Evolutionary conservation across 2,113 vertebrate genomes (phyloP).

Genomic region (Gavialis gangeticus): DNA sequence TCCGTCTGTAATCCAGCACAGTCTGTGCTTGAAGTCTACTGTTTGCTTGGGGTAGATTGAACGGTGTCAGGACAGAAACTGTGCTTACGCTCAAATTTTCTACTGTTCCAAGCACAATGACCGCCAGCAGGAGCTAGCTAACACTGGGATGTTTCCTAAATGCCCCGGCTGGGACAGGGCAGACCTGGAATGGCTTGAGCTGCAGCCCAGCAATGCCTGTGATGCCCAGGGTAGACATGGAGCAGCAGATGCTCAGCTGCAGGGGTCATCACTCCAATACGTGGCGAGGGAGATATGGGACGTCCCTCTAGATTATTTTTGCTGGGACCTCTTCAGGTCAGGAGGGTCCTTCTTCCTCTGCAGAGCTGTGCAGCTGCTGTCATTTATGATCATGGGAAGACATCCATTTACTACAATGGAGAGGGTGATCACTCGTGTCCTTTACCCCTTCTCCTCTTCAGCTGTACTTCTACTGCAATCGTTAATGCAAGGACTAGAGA

Average conservation of each 20-base stretch:
- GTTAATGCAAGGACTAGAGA: neutral
- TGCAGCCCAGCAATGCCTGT: too few species aligned
- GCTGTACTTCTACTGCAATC: neutral
- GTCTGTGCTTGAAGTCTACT: constrained; percentile 20
- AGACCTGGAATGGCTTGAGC: neutral
- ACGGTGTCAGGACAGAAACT: neutral
- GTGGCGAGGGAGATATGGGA: fast-evolving
- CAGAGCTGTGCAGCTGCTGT: neutral
- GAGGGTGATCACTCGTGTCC: neutral
- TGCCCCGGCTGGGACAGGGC: neutral
- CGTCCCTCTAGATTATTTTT: neutral
- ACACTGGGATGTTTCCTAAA: fast-evolving
- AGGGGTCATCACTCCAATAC: fast-evolving
- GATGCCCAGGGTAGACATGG: neutral
- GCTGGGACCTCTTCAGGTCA: neutral
- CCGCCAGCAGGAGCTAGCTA: neutral
- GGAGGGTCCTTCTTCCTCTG: neutral
- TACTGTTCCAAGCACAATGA: neutral
- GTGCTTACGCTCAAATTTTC: constrained; percentile 36
- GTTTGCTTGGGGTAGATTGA: neutral
- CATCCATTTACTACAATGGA: neutral
- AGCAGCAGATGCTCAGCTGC: neutral
- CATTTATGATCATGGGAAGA: neutral
- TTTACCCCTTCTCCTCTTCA: neutral
- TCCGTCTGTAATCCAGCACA: constrained; percentile 32